Percentiles rank a stretch among this genome's conserved stretches.
phyloP scores from a whole-genome alignment of 2,797 vertebrate species.

The Enteromius anoplus region DNA sequence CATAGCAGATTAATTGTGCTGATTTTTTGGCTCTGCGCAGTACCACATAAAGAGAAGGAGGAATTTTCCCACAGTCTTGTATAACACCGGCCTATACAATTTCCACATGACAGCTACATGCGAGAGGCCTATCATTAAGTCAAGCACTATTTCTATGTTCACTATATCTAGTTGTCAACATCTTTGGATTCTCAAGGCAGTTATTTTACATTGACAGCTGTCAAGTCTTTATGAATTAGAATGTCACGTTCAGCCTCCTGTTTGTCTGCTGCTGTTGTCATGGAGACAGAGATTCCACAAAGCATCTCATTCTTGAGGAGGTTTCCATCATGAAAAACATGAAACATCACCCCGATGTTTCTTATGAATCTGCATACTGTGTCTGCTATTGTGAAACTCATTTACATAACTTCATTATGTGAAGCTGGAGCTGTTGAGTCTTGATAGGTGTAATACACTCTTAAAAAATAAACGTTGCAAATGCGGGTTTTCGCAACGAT shows the following conservation, averaged over 20 bases:
- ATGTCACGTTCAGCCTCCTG: conserved; percentile 49
- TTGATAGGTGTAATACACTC: neutral
- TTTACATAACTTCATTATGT: conserved; percentile 20
- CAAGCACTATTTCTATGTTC: conserved; percentile 38
- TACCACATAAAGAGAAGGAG: conserved; percentile 4
- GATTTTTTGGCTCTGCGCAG: neutral
- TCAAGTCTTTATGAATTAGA: conserved; percentile 41
- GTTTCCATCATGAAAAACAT: conserved; percentile 28
- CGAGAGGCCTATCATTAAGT: conserved; percentile 37
- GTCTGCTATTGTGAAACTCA: neutral
- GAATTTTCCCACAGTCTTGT: conserved; percentile 37
- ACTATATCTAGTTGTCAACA: conserved; percentile 40
- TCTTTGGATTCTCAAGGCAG: conserved; percentile 27
- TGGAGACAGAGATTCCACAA: conserved; percentile 57
- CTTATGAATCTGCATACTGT: conserved; percentile 16
- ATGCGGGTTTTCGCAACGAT: too few relatives aligned
- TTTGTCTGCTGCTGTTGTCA: conserved; percentile 60
- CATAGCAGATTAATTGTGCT: conserved; percentile 12
- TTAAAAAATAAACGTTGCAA: too few relatives aligned
- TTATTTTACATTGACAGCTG: conserved; percentile 36
- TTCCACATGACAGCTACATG: conserved; percentile 35
- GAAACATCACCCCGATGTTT: conserved; percentile 12
- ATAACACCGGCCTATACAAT: conserved; percentile 22
- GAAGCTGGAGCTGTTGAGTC: conserved; percentile 1
- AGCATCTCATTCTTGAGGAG: conserved; percentile 53